Evolutionary conservation across 2,797 vertebrate genomes (phyloP).

Genomic region (Eospalax fontanierii): DNA sequence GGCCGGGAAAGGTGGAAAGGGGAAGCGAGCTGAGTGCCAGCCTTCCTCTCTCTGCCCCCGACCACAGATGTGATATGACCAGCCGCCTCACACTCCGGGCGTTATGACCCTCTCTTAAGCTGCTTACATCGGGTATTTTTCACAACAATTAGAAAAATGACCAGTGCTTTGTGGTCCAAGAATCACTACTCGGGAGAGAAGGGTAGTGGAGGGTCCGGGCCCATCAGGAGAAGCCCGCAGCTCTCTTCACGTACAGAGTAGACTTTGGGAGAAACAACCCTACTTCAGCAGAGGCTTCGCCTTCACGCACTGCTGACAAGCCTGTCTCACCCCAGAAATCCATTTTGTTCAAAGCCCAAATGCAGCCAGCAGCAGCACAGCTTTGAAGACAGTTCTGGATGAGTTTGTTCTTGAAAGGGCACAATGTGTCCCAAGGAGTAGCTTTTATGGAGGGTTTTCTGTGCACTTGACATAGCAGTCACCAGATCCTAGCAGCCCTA

Average conservation of each 20-base stretch:
- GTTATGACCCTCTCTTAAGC: not conserved
- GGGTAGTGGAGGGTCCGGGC: not conserved
- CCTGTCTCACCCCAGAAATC: not conserved
- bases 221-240: not conserved
- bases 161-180: not conserved
- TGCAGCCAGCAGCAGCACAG: not conserved
- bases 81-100: not conserved
- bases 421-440: no score
- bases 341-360: not conserved
- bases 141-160: not conserved
- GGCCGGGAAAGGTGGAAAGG: no score
- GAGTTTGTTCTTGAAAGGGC: no score
- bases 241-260: no score
- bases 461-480: conserved; percentile 10
- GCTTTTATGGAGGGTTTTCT: not conserved
- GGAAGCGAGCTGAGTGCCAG: not conserved
- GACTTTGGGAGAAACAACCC: rapidly evolving
- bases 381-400: not conserved
- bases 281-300: not conserved
- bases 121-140: not conserved
- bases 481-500: not conserved
- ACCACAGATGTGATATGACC: not conserved
- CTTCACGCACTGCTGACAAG: rapidly evolving
- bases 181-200: not conserved
- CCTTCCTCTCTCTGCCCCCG: not conserved